phyloP scores from a whole-genome alignment of 2,888 invertebrate genomes.

The Gandaritis pyraliata region DNA sequence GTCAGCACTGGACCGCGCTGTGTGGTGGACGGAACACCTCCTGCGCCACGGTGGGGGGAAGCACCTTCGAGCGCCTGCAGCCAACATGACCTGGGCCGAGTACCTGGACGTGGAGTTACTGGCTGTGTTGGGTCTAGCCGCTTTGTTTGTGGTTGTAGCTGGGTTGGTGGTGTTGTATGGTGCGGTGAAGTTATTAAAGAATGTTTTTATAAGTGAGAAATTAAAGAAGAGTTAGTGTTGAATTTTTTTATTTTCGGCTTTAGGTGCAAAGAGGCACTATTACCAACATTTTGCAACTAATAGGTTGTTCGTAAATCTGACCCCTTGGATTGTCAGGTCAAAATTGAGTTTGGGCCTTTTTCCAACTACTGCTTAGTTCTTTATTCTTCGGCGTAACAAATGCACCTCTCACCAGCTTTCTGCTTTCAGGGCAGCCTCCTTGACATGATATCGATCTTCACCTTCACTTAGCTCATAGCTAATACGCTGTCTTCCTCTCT shows the following conservation, averaged over 20 bases:
- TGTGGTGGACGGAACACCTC: constrained; percentile 79
- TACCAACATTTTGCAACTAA: too few species aligned
- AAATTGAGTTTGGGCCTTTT: too few species aligned
- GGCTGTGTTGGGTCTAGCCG: constrained; percentile 9
- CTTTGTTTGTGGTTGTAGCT: background rate
- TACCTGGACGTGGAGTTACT: constrained; percentile 39
- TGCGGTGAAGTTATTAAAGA: constrained; percentile 5
- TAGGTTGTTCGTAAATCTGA: too few species aligned
- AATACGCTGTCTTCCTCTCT: too few species aligned
- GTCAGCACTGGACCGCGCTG: constrained; percentile 61
- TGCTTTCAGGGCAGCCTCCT: too few species aligned
- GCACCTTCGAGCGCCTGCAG: constrained; percentile 65
- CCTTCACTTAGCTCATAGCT: too few species aligned
- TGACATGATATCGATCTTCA: too few species aligned
- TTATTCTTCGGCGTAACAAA: too few species aligned
- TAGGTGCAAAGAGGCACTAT: too few species aligned
- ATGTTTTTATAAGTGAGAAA: constrained; percentile 3
- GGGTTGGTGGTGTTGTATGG: background rate
- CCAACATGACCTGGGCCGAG: constrained; percentile 53
- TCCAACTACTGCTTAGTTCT: too few species aligned
- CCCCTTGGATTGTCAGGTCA: too few species aligned
- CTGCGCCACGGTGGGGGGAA: constrained; percentile 68
- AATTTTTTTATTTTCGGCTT: background rate
- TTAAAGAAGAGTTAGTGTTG: constrained; percentile 21
- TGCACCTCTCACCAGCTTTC: too few species aligned